Evolutionary conservation across 2,888 invertebrate species (phyloP).

Genomic region (Nineta flava): DNA sequence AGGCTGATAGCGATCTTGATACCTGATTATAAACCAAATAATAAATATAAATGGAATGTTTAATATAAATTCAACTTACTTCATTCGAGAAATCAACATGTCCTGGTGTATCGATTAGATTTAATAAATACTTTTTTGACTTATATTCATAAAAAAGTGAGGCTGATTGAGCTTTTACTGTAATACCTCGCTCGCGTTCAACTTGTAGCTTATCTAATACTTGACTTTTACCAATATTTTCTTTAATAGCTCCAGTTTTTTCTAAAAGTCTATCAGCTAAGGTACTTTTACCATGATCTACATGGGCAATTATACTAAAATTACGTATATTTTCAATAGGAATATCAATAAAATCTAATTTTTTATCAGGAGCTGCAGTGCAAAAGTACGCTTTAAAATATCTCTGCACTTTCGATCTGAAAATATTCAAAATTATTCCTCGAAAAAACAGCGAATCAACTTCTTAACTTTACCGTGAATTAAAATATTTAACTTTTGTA

Average conservation of each 20-base stretch:
- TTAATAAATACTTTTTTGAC: slow-evolving; percentile 62
- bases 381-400: neutral
- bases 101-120: slow-evolving; percentile 95
- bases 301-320: slow-evolving; percentile 97
- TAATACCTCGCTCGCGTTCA: slow-evolving; percentile 92
- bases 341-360: slow-evolving; percentile 20
- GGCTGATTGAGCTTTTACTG: slow-evolving; percentile 94
- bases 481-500: too few relatives aligned
- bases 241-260: slow-evolving; percentile 66
- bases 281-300: slow-evolving; percentile 98
- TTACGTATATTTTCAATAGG: slow-evolving; percentile 56
- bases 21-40: slow-evolving; percentile 30
- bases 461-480: too few relatives aligned
- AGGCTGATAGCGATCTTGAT: slow-evolving; percentile 76
- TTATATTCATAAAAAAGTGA: slow-evolving; percentile 64
- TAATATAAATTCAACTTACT: slow-evolving; percentile 32
- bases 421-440: too few relatives aligned
- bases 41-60: neutral
- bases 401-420: too few relatives aligned
- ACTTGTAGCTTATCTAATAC: slow-evolving; percentile 70
- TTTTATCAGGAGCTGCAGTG: neutral
- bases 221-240: slow-evolving; percentile 47
- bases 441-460: too few relatives aligned
- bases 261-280: slow-evolving; percentile 90
- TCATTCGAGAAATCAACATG: slow-evolving; percentile 97